Base-by-base conservation (phyloP, 1,140 invertebrate species). In the Drusus annulatus region DNA sequence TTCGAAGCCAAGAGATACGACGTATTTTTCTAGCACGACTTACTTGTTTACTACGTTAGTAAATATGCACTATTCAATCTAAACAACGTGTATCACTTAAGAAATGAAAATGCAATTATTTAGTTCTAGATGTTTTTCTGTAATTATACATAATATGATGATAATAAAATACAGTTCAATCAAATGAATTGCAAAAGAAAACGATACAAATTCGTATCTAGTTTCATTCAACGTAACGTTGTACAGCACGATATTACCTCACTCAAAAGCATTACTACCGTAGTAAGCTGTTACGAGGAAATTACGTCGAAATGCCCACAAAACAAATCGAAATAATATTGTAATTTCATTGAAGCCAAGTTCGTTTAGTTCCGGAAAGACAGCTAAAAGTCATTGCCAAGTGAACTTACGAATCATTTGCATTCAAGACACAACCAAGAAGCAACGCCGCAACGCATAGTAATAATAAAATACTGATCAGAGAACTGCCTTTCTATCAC, bases 291-390 rank as follows among this genome's bases (percentile, higher is more conserved):
- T 71, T 71, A 71, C 68, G 19, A 25, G 15, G 45, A 51, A 45
- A 51, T 65, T 65, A 71, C 68, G 19, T 51, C 36, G 19, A 52
- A 23, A 71, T 71, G 13, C 15, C 15, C 21, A 23, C 45, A 58
- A 75, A 58, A 75, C 36, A 75, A 74, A 75, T 75, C 16, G 71
- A 58, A 75, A 75, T 45, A 58, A 75, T 75, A 75, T 75, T 75
- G 52, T 75, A 75, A 75, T 75, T 75, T 75, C 54, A 58, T 75
- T 58, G 63, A 36, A 68, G 63, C n/a, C 0, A 5, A 45, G 63
- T 68, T 50, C 63, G 36, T 3, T 60, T 7, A 60, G 17, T 60
- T 60, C 56, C 56, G 56, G 54, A n/a, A 60, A 17, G 17, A 23
- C 56, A 19, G 45, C 36, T 21, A 19, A 45, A 71, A 51, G 45